phyloP scores from a whole-genome alignment of 2,888 invertebrate species.

The Esperia sulphurella region DNA sequence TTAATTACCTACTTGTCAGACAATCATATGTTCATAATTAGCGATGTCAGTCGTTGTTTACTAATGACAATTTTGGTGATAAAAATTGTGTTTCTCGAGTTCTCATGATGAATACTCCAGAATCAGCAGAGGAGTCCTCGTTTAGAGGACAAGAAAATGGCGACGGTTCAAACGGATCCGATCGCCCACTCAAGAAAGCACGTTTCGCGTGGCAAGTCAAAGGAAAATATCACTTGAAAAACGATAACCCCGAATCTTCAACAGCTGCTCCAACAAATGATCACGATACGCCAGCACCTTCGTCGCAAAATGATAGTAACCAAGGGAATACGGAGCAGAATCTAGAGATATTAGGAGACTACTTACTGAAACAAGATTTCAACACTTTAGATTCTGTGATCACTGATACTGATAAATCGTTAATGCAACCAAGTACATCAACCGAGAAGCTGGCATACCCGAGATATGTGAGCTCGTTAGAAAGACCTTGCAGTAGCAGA shows the following conservation, averaged over 20 bases:
- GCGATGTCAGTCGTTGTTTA: constrained; percentile 74
- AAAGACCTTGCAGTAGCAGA: constrained; percentile 24
- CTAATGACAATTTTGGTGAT: constrained; percentile 49
- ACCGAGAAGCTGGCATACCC: constrained; percentile 46
- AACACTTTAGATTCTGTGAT: constrained; percentile 50
- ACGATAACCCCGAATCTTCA: constrained; percentile 38
- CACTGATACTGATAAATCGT: constrained; percentile 38
- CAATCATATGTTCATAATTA: constrained; percentile 75
- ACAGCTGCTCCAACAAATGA: constrained; percentile 23
- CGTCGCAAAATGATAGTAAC: constrained; percentile 32
- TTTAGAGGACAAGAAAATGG: constrained; percentile 74
- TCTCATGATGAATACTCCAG: constrained; percentile 56
- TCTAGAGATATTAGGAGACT: constrained; percentile 57
- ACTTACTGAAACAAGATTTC: constrained; percentile 58
- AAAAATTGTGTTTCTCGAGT: constrained; percentile 24
- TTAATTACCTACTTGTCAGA: constrained; percentile 61
- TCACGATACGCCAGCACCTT: constrained; percentile 26
- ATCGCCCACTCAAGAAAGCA: constrained; percentile 83
- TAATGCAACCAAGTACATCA: constrained; percentile 39
- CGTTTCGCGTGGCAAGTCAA: constrained; percentile 84
- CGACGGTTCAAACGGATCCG: constrained; percentile 68
- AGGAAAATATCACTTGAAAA: constrained; percentile 81
- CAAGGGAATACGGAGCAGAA: constrained; percentile 53
- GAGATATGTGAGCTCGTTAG: constrained; percentile 48
- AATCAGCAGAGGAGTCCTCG: constrained; percentile 65